Evolutionary conservation across 1,140 invertebrate species (phyloP), one percentile per base, ranked within the genome.

Genomic region (Diplogasteroides magnus): DNA sequence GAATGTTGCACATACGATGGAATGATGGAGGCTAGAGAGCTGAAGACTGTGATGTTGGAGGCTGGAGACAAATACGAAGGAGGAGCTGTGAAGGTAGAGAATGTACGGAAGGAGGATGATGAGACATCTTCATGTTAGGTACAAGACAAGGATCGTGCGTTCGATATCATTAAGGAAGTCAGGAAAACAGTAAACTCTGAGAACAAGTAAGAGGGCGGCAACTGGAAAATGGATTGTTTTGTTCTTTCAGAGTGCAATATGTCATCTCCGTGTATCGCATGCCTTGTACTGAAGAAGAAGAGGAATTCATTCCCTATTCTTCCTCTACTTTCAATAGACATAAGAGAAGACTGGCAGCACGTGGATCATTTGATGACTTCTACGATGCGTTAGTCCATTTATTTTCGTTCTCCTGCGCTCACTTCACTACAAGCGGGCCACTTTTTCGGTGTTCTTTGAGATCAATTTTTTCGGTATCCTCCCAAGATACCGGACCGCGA

Each of bases 221-320:
- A 2, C n/a, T 26, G 1, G 27, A 13, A 1, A 31, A 26, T 28
- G 11, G n/a, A n/a, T n/a, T n/a, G n/a, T n/a, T n/a, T 27, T 0
- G 19, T 63, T 31, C 23, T 68, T 68, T 62, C 32, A 68, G 67
- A 29, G 67, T 68, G 23, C 67, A 68, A 68, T 68, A 68, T 25
- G 59, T 68, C 59, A 60, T 68, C 23, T 56, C 55, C 6, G 61
- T 68, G 3, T 63, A 68, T 27, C 67, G 67, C 25, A 61, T 68
- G 60, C 11, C 26, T 29, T 68, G 67, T 23, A 27, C 57, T 55
- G 60, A n/a, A n/a, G n/a, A n/a, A n/a, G n/a, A n/a, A n/a, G n/a
- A n/a, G n/a, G n/a, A n/a, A n/a, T n/a, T n/a, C n/a, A n/a, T n/a
- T n/a, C n/a, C n/a, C n/a, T n/a, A n/a, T n/a, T n/a, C n/a, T n/a